Conservation (phyloP, 1,140 invertebrate species). For the Atta cephalotes region DNA sequence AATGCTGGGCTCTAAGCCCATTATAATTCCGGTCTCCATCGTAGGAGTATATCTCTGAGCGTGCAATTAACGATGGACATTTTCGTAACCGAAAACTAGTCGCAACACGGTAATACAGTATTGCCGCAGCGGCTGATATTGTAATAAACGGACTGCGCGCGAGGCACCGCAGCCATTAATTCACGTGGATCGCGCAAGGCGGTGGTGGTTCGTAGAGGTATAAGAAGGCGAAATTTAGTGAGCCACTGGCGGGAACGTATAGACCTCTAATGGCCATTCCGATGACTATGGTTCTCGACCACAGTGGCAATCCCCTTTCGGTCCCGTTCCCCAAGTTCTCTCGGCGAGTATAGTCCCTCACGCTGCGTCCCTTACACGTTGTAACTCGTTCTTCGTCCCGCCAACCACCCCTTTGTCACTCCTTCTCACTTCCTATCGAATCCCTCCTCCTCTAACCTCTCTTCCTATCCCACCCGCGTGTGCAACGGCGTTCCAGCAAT, state of each 20-base stretch:
- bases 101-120: background rate
- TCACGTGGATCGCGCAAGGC: conserved; percentile 79
- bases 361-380: conserved; percentile 59
- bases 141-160: conserved; percentile 77
- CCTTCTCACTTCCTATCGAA: conserved; percentile 58
- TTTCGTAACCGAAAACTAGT: conserved; percentile 10
- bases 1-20: background rate
- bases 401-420: conserved; percentile 53
- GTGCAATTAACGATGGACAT: conserved; percentile 20
- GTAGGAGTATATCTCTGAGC: background rate
- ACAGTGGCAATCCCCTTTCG: conserved; percentile 73
- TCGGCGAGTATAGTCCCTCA: conserved; percentile 4
- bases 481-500: conserved; percentile 82
- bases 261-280: conserved; percentile 85
- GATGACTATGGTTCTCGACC: conserved; percentile 81
- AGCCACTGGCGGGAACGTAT: conserved; percentile 83
- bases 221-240: conserved; percentile 85
- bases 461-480: conserved; percentile 37
- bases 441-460: conserved; percentile 23
- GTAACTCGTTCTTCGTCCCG: conserved; percentile 73
- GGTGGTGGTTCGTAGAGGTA: conserved; percentile 71
- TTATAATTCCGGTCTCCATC: background rate
- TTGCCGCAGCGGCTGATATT: conserved; percentile 77
- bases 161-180: conserved; percentile 80
- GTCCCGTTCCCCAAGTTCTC: conserved; percentile 36